These are phyloP conservation scores for Lanistes nyassanus DNA, from an alignment of 1,140 invertebrate genomes.

Conservation along the genomic window DNA sequence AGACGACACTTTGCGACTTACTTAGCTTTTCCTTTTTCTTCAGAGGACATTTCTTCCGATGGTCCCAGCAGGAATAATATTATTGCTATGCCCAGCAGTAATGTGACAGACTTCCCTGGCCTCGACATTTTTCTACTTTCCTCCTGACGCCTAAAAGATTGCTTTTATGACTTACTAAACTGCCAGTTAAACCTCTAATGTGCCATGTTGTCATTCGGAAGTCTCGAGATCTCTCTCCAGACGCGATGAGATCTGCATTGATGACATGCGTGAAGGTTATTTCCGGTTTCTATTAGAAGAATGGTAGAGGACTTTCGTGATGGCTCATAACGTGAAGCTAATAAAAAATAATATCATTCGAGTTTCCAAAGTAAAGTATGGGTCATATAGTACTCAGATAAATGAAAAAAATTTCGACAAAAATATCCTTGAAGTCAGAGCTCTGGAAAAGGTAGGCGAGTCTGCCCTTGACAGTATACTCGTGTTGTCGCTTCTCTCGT, in stretches of 20 bases:
- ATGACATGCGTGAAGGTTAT: neutral
- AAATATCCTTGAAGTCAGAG: neutral
- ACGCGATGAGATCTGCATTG: neutral
- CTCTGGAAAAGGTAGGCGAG: neutral
- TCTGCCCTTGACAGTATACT: constrained; percentile 12
- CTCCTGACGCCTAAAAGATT: neutral
- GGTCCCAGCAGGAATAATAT: constrained; percentile 7
- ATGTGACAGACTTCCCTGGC: constrained; percentile 1
- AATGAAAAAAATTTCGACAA: constrained; percentile 9
- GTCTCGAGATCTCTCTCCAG: constrained; percentile 1
- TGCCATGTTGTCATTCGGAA: constrained; percentile 26
- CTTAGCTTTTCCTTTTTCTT: constrained; percentile 22
- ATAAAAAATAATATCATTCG: constrained; percentile 17
- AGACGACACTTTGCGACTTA: neutral
- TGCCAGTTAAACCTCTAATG: neutral
- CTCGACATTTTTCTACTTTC: neutral
- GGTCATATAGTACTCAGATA: constrained; percentile 11
- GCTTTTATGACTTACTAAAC: too few relatives aligned
- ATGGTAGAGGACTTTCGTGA: constrained; percentile 16
- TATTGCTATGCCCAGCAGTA: neutral
- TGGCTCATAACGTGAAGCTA: constrained; percentile 18
- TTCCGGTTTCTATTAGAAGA: constrained; percentile 15
- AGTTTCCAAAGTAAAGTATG: constrained; percentile 17
- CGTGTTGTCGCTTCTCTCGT: too few relatives aligned
- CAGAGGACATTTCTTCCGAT: constrained; percentile 4